Conservation (phyloP, 2,888 invertebrate species). For the Chirona hameri region DNA sequence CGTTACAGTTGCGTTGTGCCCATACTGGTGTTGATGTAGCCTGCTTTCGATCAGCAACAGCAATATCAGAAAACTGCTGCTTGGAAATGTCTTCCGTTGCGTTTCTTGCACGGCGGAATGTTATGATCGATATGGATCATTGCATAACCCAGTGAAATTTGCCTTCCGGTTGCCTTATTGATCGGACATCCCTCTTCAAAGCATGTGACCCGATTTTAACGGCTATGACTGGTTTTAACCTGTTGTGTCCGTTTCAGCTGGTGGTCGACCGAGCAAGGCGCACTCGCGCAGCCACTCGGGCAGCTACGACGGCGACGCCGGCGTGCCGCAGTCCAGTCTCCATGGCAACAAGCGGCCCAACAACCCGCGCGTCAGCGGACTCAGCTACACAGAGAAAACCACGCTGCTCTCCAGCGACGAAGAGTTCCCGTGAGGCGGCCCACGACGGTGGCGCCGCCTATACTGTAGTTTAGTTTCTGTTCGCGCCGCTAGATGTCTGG, state of each 20-base stretch:
- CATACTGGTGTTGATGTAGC: too few relatives aligned
- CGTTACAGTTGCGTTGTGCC: too few relatives aligned
- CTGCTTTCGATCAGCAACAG: too few relatives aligned
- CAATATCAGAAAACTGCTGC: too few relatives aligned
- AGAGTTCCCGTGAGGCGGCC: conserved; percentile 70
- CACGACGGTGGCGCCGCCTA: not conserved
- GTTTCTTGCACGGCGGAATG: too few relatives aligned
- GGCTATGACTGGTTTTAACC: too few relatives aligned
- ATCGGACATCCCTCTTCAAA: too few relatives aligned
- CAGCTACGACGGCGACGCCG: conserved; percentile 32
- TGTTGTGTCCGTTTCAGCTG: not conserved
- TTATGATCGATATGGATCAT: too few relatives aligned
- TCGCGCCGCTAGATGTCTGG: not conserved
- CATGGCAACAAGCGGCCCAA: conserved; percentile 35
- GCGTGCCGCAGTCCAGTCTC: conserved; percentile 28
- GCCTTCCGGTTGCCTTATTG: too few relatives aligned
- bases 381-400: conserved; percentile 89
- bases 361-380: conserved; percentile 38
- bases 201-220: too few relatives aligned
- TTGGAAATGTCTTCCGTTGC: too few relatives aligned
- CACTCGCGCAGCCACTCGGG: conserved; percentile 31
- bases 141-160: too few relatives aligned
- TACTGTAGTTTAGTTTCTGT: not conserved
- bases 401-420: conserved; percentile 93
- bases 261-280: not conserved